Base-by-base conservation (phyloP, 2,113 vertebrate genomes). In the Takifugu bimaculatus region DNA sequence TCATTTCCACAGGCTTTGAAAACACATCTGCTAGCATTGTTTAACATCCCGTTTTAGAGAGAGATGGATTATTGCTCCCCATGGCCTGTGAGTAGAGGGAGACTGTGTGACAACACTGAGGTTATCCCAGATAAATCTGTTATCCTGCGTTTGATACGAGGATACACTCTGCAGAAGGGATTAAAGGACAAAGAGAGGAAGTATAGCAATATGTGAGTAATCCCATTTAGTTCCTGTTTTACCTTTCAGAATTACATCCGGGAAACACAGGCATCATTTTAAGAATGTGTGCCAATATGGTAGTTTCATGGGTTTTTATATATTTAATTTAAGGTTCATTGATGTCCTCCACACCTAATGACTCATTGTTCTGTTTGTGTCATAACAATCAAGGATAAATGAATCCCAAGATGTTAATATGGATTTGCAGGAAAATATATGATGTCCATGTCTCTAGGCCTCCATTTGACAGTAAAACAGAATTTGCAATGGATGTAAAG, bases 41-140 rank as follows among this genome's bases (percentile, higher is more conserved):
- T 82, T 77, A 72, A 75, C 65, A 61, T 81, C 51, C 77, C 14
- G 56, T 72, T 70, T 65, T 78, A 78, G 75, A 74, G 62, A 66
- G 77, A 74, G 66, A 53, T 11, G 45, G 86, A 88, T 87, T 89
- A 85, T 74, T 72, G 65, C 53, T 75, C 72, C 71, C 56, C 28
- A 9, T 55, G 74, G 65, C 61, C 77, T 75, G 53, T 27, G 69
- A 78, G 74, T 70, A 72, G 66, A 67, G 52, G 65, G 57, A 60
- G 65, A 60, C 67, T 10, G 9, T 83, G 85, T 70, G 78, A 75
- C 70, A 6, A 74, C 84, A 79, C 48, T 52, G 68, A 80, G 45
- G 51, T 85, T 77, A 87, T 87, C 87, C 81, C 69, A 66, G 84
- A 89, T 85, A 88, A 87, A 88, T 85, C 85, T 87, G 84, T 86